These are phyloP conservation scores for Vannuccia rotundouncinata DNA, from an alignment of 2,888 invertebrate species.

Conservation along the genomic window DNA sequence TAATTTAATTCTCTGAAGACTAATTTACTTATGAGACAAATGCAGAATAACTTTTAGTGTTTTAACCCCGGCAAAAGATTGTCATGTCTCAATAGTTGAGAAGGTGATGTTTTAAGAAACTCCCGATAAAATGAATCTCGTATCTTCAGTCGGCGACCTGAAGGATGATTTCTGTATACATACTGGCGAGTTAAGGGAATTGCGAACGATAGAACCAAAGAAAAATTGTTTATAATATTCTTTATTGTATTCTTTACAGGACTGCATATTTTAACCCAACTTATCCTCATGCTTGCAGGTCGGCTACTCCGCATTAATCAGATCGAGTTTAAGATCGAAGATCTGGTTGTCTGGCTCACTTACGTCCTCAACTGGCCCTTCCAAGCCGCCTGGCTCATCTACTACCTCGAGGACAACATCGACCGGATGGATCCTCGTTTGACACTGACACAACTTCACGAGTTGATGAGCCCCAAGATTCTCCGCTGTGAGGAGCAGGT, in stretches of 20 bases:
- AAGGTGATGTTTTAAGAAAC: no score
- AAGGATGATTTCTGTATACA: no score
- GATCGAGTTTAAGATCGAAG: conserved; percentile 31
- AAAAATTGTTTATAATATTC: no score
- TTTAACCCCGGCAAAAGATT: no score
- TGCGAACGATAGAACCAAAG: no score
- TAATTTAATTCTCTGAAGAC: no score
- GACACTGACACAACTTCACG: background rate
- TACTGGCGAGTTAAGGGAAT: no score
- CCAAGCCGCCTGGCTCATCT: conserved; percentile 8
- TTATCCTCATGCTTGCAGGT: background rate
- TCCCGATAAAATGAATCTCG: no score
- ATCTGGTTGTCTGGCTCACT: conserved; percentile 27
- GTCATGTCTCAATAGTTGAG: no score
- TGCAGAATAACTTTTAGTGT: no score
- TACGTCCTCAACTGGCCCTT: conserved; percentile 7
- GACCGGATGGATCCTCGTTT: background rate
- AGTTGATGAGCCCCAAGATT: background rate
- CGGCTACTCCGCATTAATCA: conserved; percentile 27
- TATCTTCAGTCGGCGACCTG: no score
- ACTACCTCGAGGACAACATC: background rate
- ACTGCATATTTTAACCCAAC: background rate
- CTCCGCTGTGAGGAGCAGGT: background rate
- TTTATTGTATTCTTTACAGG: background rate
- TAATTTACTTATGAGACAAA: no score